Conservation (phyloP, 2,888 invertebrate species). For the Zele albiditarsus region DNA sequence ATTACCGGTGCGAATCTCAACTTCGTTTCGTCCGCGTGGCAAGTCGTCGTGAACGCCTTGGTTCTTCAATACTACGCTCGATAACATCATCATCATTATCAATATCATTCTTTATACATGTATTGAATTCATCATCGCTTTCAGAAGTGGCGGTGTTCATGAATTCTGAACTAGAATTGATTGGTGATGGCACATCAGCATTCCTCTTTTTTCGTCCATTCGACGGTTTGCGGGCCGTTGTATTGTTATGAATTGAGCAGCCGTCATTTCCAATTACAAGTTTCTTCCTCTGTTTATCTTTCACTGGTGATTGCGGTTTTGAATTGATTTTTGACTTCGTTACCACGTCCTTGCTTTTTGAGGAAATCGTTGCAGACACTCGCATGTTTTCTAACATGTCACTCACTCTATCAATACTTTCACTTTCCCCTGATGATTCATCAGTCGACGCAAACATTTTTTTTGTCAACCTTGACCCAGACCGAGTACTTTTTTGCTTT, state of each 20-base stretch:
- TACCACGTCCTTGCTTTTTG: not conserved
- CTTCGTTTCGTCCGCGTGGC: not conserved
- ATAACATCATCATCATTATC: slow-evolving; percentile 24
- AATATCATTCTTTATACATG: not conserved
- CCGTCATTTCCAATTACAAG: not conserved
- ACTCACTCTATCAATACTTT: slow-evolving; percentile 32
- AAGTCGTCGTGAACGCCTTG: slow-evolving; percentile 28
- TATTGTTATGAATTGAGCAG: not conserved
- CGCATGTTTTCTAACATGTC: slow-evolving; percentile 35
- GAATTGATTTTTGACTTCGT: not conserved
- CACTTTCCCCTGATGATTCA: not conserved
- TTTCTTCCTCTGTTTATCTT: not conserved
- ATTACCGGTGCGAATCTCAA: not conserved
- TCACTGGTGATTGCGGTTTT: not conserved
- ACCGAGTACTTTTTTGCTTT: slow-evolving; percentile 2
- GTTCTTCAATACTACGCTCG: slow-evolving; percentile 17
- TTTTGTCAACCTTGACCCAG: slow-evolving; percentile 16
- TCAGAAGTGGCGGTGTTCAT: not conserved
- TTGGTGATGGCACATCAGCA: not conserved
- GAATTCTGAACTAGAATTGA: not conserved
- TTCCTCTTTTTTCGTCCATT: not conserved
- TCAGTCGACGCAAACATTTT: slow-evolving; percentile 6
- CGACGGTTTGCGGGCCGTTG: not conserved
- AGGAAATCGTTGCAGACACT: slow-evolving; percentile 19
- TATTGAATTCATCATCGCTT: not conserved